Percentiles rank a stretch among this genome's conserved stretches.
These are phyloP conservation scores for Schizaphis graminum DNA, from an alignment of 2,888 invertebrate species.

Conservation along the genomic window DNA sequence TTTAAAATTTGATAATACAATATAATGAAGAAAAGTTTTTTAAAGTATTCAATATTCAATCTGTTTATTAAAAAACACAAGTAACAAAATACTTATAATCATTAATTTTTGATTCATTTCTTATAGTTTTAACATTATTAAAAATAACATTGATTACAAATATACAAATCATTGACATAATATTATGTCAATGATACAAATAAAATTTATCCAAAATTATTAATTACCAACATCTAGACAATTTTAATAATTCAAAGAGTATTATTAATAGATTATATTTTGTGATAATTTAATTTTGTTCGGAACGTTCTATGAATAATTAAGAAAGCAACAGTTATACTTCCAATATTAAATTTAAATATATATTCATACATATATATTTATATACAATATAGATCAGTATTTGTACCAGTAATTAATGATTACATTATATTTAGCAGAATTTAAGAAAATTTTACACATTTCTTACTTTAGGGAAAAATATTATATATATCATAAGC, in stretches of 20 bases:
- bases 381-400: not conserved
- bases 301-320: not conserved
- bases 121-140: not conserved
- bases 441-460: not conserved
- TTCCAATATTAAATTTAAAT: not conserved
- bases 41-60: not conserved
- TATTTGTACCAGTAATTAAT: not conserved
- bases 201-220: not conserved
- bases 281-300: not conserved
- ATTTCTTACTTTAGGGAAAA: not conserved
- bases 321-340: not conserved
- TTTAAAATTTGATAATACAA: not conserved
- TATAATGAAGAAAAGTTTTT: not conserved
- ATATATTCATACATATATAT: not conserved
- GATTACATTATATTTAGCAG: not conserved
- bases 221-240: not conserved
- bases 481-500: not conserved
- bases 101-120: not conserved
- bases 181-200: no score
- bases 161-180: no score
- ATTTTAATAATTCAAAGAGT: not conserved
- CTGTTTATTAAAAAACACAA: not conserved
- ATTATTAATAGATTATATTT: not conserved
- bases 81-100: not conserved
- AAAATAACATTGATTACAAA: conserved; percentile 3